Percentiles rank a stretch among this genome's conserved stretches.
These are phyloP conservation scores for Hirundichthys speculiger DNA, from an alignment of 2,113 vertebrate species.

Conservation along the genomic window DNA sequence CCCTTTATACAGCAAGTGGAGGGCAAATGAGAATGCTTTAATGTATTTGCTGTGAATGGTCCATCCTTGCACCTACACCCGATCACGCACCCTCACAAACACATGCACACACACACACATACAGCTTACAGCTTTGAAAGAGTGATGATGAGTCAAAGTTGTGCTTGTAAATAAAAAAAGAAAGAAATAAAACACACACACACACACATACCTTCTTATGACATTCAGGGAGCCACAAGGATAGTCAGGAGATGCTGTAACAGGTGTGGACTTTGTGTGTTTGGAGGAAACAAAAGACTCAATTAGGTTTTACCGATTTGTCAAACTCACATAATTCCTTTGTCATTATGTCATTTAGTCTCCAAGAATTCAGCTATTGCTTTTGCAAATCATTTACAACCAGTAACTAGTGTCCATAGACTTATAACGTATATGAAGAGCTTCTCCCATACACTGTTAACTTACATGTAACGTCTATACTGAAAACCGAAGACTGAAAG, in stretches of 20 bases:
- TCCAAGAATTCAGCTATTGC: conserved; percentile 6
- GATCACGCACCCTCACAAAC: conserved; percentile 14
- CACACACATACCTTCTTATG: not conserved
- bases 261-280: conserved; percentile 38
- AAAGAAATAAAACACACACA: conserved; percentile 7
- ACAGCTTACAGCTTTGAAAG: conserved; percentile 23
- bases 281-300: conserved; percentile 14
- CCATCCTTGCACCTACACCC: conserved; percentile 29
- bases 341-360: conserved; percentile 12
- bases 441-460: conserved; percentile 28
- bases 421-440: conserved; percentile 23
- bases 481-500: conserved; percentile 54
- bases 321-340: too few relatives aligned
- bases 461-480: conserved; percentile 18
- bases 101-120: not conserved
- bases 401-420: conserved; percentile 32
- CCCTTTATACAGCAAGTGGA: conserved; percentile 19
- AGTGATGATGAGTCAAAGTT: conserved; percentile 11
- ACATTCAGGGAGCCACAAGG: conserved; percentile 57
- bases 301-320: too few relatives aligned
- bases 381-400: conserved; percentile 13
- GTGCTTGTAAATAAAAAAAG: conserved; percentile 15
- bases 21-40: conserved; percentile 55
- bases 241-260: conserved; percentile 50
- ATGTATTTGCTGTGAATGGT: conserved; percentile 56